Evolutionary conservation across 2,888 invertebrate genomes (phyloP), one percentile per base, ranked within the genome.

Genomic region (Acanthosepion pharaonis): DNA sequence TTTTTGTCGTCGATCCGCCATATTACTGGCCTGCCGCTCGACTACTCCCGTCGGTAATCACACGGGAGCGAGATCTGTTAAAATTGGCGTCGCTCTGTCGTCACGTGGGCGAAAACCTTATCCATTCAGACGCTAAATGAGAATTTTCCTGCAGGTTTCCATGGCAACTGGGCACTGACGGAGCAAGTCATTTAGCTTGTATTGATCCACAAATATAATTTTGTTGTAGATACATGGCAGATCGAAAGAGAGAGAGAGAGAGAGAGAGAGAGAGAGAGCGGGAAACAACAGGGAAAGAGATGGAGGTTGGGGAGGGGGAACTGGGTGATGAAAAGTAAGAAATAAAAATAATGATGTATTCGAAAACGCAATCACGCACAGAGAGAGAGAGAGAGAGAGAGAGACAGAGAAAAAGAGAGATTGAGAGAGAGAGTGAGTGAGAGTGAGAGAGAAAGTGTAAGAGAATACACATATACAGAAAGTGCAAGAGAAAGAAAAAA

Each of bases 11-110:
- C 78, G n/a, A n/a, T 78, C 78, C 78, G 78, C 78, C 78, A 78
- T 78, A 28, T 78, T 78, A 28, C n/a, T 78, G 78, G 78, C 18
- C 78, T 78, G n/a, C n/a, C 78, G 78, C 78, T 78, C 78, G 78
- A 78, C 78, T n/a, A 78, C 78, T 78, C 78, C 78, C 78, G 78
- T 78, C 78, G 33, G 78, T 78, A 78, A 78, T 78, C 78, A 78
- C 78, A 59, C 59, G 59, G 59, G 59, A 59, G 59, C 59, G 59
- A 59, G 59, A 59, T 59, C 59, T 78, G 78, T 78, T 78, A n/a
- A 78, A 78, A 78, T 78, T 78, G 78, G 78, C 78, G 78, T 78
- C 78, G 78, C 78, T 33, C 78, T n/a, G n/a, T 78, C 78, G 78
- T 78, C 78, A 78, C 78, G 78, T 78, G 78, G n/a, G n/a, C 78